Base-by-base conservation (phyloP, 1,140 invertebrate genomes). In the Eupeodes corollae region DNA sequence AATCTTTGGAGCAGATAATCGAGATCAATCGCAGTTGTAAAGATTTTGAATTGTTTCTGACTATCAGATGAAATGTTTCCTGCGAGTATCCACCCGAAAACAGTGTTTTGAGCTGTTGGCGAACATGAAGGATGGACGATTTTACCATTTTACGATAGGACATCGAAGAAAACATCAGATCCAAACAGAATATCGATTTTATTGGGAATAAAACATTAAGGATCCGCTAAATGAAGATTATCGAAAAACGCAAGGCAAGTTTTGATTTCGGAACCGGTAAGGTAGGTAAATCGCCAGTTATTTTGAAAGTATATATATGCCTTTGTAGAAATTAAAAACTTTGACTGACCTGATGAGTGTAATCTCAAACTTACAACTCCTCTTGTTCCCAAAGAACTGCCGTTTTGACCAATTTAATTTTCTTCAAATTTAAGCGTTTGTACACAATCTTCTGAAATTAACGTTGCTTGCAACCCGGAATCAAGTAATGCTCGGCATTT, bases 401-500 rank as follows among this genome's bases (percentile, higher is more conserved):
- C 14, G 44, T 37, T 38, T 35, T 44, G 42, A 14, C 44, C 21
- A 15, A 26, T 26, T 26, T 9, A 5, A 14, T 46, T 14, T 35
- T 34, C 11, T 13, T 38, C 19, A 46, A 31, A 15, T 31, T 16
- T 26, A 46, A 32, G 6, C 37, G 45, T 32, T n/a, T 46, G 37
- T n/a, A 32, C 45, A 38, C 45, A 46, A 13, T 19, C 45, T 35
- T 40, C 45, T 31, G 45, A 39, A 30, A 46, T 26, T 14, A 46
- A 15, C 31, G 45, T 40, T 3, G 35, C 34, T 18, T 46, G 37
- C 3, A 35, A 35, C 8, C 45, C 45, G 13, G 18, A 39, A 39
- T 46, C 45, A 31, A 46, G 21, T 5, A 46, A 30, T 2, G 37
- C 45, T 5, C 45, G 18, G 9, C 18, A 38, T 26, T 34, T 2